Percentiles rank a stretch among this genome's conserved stretches.
Evolutionary conservation across 2,113 vertebrate genomes (phyloP).

Genomic region (Malurus alboscapulatus): DNA sequence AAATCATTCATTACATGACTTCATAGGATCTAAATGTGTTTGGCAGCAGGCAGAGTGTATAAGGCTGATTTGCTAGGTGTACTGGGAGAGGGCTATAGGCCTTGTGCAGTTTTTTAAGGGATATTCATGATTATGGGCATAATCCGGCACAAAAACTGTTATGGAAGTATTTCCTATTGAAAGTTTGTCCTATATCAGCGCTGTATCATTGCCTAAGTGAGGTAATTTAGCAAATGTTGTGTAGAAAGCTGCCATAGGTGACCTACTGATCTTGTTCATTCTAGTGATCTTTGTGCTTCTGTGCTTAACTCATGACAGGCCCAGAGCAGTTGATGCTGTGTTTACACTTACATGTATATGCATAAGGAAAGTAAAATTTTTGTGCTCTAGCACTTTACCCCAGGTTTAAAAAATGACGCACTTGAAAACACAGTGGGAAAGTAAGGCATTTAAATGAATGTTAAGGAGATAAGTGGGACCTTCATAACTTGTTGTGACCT

Average conservation of each 20-base stretch:
- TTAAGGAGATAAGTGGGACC: neutral
- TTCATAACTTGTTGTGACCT: neutral
- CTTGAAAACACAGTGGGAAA: neutral
- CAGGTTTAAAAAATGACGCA: neutral
- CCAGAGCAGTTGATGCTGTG: neutral
- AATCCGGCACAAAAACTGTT: neutral
- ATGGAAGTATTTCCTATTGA: neutral
- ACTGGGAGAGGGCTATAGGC: neutral
- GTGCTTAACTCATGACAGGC: neutral
- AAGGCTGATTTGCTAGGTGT: neutral
- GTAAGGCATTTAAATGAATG: neutral
- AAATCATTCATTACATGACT: constrained; percentile 22
- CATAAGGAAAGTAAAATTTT: neutral
- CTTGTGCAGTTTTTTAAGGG: neutral
- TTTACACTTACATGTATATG: neutral
- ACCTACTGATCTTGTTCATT: neutral
- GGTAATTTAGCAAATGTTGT: neutral
- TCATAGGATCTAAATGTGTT: constrained; percentile 20
- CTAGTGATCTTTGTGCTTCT: neutral
- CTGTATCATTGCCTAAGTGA: neutral
- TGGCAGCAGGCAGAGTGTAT: neutral
- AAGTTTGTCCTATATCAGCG: neutral
- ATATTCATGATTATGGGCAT: neutral
- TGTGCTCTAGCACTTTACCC: neutral
- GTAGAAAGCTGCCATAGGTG: neutral